Percentiles rank a stretch among this genome's conserved stretches.
phyloP scores from a whole-genome alignment of 2,113 vertebrate genomes.

The Pangasianodon gigas region DNA sequence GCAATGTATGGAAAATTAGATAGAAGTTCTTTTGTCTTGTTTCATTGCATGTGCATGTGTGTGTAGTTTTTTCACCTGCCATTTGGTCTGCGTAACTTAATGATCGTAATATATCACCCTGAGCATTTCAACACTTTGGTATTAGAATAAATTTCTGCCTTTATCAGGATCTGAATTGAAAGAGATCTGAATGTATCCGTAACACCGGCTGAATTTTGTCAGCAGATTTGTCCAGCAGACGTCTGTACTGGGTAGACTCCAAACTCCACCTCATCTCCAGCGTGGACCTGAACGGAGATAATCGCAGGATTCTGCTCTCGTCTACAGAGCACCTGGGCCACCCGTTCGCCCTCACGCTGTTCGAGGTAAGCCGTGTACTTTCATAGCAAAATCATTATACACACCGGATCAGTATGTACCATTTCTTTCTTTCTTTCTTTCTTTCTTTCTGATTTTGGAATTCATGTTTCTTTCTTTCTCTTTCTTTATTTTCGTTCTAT shows the following conservation, averaged over 20 bases:
- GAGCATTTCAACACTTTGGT: not conserved
- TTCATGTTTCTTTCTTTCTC: not conserved
- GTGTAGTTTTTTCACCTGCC: not conserved
- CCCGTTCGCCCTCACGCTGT: constrained; percentile 92
- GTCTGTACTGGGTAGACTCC: constrained; percentile 98
- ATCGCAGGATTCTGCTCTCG: constrained; percentile 89
- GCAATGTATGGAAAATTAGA: not conserved
- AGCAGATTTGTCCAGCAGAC: constrained; percentile 89
- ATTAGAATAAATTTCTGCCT: not conserved
- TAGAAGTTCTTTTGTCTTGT: not conserved
- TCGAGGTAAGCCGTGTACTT: constrained; percentile 80
- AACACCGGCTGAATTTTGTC: constrained; percentile 42
- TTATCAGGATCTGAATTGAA: not conserved
- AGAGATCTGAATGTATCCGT: not conserved
- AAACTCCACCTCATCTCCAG: constrained; percentile 95
- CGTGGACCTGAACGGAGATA: constrained; percentile 89
- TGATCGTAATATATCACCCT: too few relatives aligned
- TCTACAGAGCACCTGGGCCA: constrained; percentile 88
- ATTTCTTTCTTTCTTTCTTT: not conserved
- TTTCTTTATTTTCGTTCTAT: not conserved
- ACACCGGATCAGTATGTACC: too few relatives aligned
- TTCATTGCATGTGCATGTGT: constrained; percentile 34
- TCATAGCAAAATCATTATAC: not conserved
- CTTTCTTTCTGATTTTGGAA: not conserved
- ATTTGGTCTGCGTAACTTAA: not conserved